Percentiles rank a stretch among this genome's conserved stretches.
Conservation (phyloP, 2,797 vertebrate genomes). For the Notamacropus eugenii region DNA sequence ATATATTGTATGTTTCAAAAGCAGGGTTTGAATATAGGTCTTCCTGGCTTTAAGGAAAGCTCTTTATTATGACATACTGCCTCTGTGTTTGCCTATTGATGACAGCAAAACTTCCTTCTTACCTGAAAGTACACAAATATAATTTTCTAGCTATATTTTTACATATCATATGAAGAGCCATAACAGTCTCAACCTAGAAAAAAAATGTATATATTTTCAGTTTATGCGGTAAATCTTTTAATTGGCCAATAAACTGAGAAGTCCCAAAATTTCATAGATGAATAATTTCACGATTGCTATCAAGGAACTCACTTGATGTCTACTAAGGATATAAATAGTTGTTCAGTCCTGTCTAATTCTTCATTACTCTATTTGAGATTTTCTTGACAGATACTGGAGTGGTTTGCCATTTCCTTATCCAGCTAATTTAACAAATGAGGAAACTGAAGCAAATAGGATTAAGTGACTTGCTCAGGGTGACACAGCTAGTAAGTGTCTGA, state of each 20-base stretch:
- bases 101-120: constrained; percentile 27
- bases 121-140: background rate
- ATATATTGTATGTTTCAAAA: background rate
- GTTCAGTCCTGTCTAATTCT: background rate
- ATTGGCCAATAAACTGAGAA: background rate
- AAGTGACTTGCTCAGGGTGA: background rate
- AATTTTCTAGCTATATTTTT: constrained; percentile 29
- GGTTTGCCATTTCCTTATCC: background rate
- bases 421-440: background rate
- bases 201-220: background rate
- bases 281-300: background rate
- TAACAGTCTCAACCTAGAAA: background rate
- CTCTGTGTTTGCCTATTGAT: background rate
- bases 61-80: background rate
- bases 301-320: background rate
- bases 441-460: background rate
- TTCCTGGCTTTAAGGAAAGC: background rate
- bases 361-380: background rate
- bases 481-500: background rate
- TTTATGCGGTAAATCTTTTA: background rate
- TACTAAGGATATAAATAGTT: background rate
- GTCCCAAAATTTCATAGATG: background rate
- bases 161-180: constrained; percentile 22
- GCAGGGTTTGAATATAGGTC: background rate
- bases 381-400: background rate